Conservation (phyloP, 2,113 vertebrate species). For the Pelecanoides urinatrix region DNA sequence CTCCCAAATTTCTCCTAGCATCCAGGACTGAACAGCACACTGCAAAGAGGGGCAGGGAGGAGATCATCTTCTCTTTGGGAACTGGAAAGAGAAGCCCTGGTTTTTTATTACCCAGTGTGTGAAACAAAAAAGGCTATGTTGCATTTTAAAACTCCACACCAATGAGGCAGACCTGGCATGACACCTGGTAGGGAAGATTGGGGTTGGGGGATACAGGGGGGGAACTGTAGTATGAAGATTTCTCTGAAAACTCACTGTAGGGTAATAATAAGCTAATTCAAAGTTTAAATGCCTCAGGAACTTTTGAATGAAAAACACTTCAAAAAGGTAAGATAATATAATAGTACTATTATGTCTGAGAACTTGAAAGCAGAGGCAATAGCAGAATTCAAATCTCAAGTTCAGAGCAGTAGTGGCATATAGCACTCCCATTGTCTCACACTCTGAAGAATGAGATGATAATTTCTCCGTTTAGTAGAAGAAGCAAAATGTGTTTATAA, state of each 20-base stretch:
- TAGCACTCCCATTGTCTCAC: not conserved
- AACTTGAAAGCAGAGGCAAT: not conserved
- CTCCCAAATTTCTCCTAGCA: not conserved
- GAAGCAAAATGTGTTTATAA: not conserved
- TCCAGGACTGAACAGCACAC: not conserved
- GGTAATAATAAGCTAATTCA: not conserved
- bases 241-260: not conserved
- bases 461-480: not conserved
- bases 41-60: not conserved
- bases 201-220: fast-evolving
- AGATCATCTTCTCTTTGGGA: not conserved
- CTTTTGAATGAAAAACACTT: not conserved
- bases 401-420: not conserved
- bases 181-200: not conserved
- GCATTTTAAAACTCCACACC: not conserved
- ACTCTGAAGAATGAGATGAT: not conserved
- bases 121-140: not conserved
- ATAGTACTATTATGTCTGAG: not conserved
- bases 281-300: not conserved
- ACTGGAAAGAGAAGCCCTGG: not conserved
- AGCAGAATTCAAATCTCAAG: not conserved
- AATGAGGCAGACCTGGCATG: not conserved
- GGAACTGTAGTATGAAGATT: not conserved
- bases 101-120: not conserved
- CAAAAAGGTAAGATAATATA: not conserved